Evolutionary conservation across 2,888 invertebrate species (phyloP).

Genomic region (Platycnemis pennipes): DNA sequence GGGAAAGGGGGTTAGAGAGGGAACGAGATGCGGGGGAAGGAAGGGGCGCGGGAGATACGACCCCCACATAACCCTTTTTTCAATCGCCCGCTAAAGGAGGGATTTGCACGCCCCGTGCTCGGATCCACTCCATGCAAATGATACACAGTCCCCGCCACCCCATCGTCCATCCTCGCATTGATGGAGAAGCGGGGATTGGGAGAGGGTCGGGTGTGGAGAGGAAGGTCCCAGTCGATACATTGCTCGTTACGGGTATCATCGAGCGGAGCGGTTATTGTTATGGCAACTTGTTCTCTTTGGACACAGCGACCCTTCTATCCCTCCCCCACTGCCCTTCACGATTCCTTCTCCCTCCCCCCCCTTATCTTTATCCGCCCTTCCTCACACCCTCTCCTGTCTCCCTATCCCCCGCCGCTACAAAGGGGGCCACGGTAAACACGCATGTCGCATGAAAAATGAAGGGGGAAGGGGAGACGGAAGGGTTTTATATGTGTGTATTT

Average conservation of each 20-base stretch:
- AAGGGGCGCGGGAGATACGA: not conserved
- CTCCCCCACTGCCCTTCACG: not conserved
- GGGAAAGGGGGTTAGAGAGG: not conserved
- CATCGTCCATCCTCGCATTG: too few species aligned
- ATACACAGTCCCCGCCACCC: not conserved
- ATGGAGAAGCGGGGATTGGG: not conserved
- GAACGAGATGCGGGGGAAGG: not conserved
- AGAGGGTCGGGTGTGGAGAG: not conserved
- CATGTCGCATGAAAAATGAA: slow-evolving; percentile 63
- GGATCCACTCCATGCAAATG: not conserved
- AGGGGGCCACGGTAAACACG: slow-evolving; percentile 38
- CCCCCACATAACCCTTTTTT: not conserved
- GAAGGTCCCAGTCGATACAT: slow-evolving; percentile 54
- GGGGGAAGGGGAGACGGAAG: not conserved
- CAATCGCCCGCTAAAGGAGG: not conserved
- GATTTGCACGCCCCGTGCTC: not conserved
- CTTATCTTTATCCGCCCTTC: not conserved
- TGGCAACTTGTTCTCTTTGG: slow-evolving; percentile 49
- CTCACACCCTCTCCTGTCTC: not conserved
- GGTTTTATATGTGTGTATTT: not conserved
- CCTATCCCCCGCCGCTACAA: not conserved
- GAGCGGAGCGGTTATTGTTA: slow-evolving; percentile 41
- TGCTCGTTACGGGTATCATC: slow-evolving; percentile 61
- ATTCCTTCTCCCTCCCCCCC: not conserved
- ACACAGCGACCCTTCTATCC: not conserved